Percentiles rank a stretch among this genome's conserved stretches.
phyloP scores from a whole-genome alignment of 2,797 vertebrate genomes.

The Apodemus agrarius region DNA sequence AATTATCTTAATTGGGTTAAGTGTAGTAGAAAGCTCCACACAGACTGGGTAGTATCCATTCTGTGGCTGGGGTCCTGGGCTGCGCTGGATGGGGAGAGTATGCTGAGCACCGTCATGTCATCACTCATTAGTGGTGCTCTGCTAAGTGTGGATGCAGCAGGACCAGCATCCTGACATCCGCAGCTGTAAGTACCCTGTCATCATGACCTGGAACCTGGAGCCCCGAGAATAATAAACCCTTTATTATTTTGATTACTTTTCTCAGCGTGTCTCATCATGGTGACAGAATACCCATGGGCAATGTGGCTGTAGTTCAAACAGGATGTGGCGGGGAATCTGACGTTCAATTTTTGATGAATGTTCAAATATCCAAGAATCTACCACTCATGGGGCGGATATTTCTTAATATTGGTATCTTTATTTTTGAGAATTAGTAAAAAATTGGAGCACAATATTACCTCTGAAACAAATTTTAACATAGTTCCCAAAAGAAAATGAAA shows the following conservation, averaged over 20 bases:
- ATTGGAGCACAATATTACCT: not conserved
- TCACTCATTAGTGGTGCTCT: not conserved
- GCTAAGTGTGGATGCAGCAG: not conserved
- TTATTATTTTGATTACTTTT: not conserved
- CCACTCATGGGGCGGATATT: conserved; percentile 3
- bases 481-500: conserved; percentile 44
- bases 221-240: not conserved
- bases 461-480: not conserved
- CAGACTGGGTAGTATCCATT: not conserved
- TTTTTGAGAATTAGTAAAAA: conserved; percentile 38
- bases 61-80: not conserved
- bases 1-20: not conserved
- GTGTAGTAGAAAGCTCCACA: not conserved
- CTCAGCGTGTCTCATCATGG: not conserved
- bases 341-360: not conserved
- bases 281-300: not conserved
- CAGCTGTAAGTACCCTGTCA: not conserved
- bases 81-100: not conserved
- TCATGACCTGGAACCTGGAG: not conserved
- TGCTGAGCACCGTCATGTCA: not conserved
- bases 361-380: conserved; percentile 2
- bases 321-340: conserved; percentile 57
- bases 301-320: not conserved
- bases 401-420: conserved; percentile 61
- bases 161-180: not conserved